phyloP scores from a whole-genome alignment of 2,888 invertebrate genomes.

The Tetragonula carbonaria region DNA sequence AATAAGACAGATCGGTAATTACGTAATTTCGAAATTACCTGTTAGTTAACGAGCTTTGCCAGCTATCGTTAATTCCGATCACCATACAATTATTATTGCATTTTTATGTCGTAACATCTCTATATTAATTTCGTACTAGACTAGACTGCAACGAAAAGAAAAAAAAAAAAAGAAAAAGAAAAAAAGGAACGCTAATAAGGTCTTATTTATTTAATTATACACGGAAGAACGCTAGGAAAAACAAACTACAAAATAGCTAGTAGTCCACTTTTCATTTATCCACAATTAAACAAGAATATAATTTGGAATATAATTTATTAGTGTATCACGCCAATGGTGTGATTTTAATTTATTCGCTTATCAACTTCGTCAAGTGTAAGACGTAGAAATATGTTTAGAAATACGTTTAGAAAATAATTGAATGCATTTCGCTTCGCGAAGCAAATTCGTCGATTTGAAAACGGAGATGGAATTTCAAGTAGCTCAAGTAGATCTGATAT shows the following conservation, averaged over 20 bases:
- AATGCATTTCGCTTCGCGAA: not conserved
- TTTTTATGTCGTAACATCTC: not conserved
- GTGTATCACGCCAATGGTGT: no score
- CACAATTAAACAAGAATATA: not conserved
- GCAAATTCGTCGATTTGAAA: constrained; percentile 49
- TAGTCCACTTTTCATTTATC: not conserved
- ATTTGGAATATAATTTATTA: no score
- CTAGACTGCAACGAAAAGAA: not conserved
- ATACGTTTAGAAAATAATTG: not conserved
- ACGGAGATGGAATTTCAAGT: constrained; percentile 29
- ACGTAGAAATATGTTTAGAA: not conserved
- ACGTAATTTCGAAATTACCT: not conserved
- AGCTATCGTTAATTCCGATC: not conserved
- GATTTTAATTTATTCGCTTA: no score
- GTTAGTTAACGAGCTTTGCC: not conserved
- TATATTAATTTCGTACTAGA: not conserved
- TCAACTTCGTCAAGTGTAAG: no score
- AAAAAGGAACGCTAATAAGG: not conserved
- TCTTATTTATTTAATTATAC: not conserved
- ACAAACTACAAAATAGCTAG: not conserved
- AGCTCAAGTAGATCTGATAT: constrained; percentile 34
- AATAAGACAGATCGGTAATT: not conserved
- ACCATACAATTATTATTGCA: not conserved
- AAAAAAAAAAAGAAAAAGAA: no score
- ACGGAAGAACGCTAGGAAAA: not conserved